These are phyloP conservation scores for Malurus melanocephalus DNA, from an alignment of 2,113 vertebrate species.

Conservation along the genomic window DNA sequence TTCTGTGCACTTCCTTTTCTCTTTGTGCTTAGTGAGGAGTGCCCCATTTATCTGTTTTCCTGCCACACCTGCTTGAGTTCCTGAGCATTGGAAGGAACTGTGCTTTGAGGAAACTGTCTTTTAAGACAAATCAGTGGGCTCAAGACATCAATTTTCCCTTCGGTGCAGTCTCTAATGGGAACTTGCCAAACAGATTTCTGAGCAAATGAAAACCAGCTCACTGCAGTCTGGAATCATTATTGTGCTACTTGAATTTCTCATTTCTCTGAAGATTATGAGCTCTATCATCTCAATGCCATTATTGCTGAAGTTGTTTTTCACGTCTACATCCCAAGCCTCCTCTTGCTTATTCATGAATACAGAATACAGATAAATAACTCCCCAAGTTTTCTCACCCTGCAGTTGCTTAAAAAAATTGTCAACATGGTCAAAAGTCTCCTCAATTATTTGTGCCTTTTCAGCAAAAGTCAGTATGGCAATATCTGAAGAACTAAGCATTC, in stretches of 20 bases:
- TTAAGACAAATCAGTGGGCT: not conserved
- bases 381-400: not conserved
- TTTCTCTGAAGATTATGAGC: not conserved
- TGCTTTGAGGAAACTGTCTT: not conserved
- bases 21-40: not conserved
- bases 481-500: not conserved
- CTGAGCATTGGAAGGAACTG: not conserved
- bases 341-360: not conserved
- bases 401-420: not conserved
- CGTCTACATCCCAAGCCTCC: not conserved
- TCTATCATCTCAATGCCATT: not conserved
- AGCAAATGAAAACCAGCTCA: not conserved
- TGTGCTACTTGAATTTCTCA: not conserved
- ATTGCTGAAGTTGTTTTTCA: not conserved
- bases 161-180: not conserved
- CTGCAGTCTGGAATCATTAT: not conserved
- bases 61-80: not conserved
- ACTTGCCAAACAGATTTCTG: not conserved
- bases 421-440: not conserved
- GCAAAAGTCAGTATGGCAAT: not conserved
- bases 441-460: not conserved
- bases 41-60: not conserved
- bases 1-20: not conserved
- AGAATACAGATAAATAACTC: not conserved
- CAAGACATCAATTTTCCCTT: not conserved